Evolutionary conservation across 2,797 vertebrate genomes (phyloP).

Genomic region (Scolopax rusticola): DNA sequence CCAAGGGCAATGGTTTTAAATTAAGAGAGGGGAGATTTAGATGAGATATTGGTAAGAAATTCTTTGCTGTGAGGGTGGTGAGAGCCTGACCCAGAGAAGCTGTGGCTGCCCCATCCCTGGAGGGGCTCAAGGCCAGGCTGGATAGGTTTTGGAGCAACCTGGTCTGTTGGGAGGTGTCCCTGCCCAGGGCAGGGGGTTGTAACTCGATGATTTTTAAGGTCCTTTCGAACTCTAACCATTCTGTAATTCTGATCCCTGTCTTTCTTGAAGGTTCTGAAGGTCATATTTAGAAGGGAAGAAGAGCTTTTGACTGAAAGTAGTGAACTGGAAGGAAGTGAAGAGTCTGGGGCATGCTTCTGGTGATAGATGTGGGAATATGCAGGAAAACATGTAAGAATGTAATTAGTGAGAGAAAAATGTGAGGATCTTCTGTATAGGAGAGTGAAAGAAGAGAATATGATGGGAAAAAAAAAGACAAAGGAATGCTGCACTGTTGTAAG

Average conservation of each 20-base stretch:
- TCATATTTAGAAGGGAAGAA: background rate
- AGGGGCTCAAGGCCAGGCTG: too few species aligned
- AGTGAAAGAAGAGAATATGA: background rate
- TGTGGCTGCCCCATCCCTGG: too few species aligned
- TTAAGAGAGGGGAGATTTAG: too few species aligned
- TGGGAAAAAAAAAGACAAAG: background rate
- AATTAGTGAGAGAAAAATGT: background rate
- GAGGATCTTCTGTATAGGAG: background rate
- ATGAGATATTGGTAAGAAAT: too few species aligned
- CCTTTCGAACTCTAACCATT: too few species aligned
- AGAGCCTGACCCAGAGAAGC: too few species aligned
- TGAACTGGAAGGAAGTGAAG: background rate
- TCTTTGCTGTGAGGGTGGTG: too few species aligned
- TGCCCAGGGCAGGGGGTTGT: too few species aligned
- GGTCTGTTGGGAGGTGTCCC: too few species aligned
- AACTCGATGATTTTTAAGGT: too few species aligned
- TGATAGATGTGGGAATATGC: background rate
- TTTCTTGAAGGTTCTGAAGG: background rate
- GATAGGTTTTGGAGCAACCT: too few species aligned
- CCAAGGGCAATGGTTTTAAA: too few species aligned
- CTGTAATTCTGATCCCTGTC: background rate
- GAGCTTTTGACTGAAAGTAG: background rate
- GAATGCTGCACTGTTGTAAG: background rate
- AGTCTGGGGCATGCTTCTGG: background rate
- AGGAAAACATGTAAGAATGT: background rate